Evolutionary conservation across 23 tunicate species (phyloP), one percentile per base, ranked within the genome.

Genomic region (Trididemnum nubilum): DNA sequence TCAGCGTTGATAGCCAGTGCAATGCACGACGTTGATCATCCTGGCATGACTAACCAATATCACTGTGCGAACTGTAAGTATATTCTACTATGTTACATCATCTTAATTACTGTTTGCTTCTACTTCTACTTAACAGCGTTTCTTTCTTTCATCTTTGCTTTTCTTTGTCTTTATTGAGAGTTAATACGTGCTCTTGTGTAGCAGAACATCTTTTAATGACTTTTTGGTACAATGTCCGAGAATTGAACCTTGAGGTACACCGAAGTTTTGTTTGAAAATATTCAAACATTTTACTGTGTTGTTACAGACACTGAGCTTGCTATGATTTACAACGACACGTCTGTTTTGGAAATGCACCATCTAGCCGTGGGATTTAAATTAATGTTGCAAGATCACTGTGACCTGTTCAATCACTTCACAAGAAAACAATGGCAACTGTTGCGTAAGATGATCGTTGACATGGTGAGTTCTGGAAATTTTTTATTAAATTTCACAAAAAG

Each of bases 1-100:
- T 85, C 97, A 0, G 97, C 97, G 2, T 35, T 91, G 44, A 39
- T 91, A 36, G 97, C 97, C 33, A 85, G 97, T 59, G 97, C 90
- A 24, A 85, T 91, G 90, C 97, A 91, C 52, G 97, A 91, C 54
- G 97, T 91, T 27, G 97, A 91, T 51, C 97, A 91, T 35, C 97
- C 97, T 2, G 97, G 97, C 24, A 64, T 91, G 79, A 91, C 82
- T 76, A 91, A 91, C 72, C 97, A 91, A 54, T 91, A 86, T 71
- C 97, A 91, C 51, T 91, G 97, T 80, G 50, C 70, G 28, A 85
- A 82, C 75, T 86, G 97, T 91, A 81, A 85, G 97, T 85, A 7
- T 69, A 31, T 34, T 31, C 18, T 15, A 9, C 7, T 15, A 12
- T n/a, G n/a, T 61, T 12, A 26, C 4, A 26, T 12, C 67, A 21